Conservation (phyloP, 2,888 invertebrate genomes). For the Cataglyphis cursor region DNA sequence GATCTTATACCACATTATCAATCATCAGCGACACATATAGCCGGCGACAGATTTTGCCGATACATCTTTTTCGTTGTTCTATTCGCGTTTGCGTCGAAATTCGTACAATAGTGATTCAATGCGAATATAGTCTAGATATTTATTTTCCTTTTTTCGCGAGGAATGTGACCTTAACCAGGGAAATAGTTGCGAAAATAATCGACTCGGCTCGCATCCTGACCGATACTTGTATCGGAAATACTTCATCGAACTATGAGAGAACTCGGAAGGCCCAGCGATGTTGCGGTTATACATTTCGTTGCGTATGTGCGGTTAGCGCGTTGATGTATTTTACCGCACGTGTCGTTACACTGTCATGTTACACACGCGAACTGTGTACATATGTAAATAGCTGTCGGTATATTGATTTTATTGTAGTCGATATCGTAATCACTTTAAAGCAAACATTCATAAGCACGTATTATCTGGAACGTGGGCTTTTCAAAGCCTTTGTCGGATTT, state of each 20-base stretch:
- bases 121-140: background rate
- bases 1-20: background rate
- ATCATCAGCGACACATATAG: slow-evolving; percentile 51
- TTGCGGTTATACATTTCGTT: slow-evolving; percentile 39
- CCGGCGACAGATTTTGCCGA: slow-evolving; percentile 25
- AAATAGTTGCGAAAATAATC: slow-evolving; percentile 29
- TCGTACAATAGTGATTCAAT: slow-evolving; percentile 17
- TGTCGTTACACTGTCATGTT: slow-evolving; percentile 22
- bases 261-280: slow-evolving; percentile 6
- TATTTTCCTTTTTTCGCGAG: background rate
- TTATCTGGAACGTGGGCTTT: background rate
- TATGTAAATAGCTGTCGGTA: slow-evolving; percentile 35
- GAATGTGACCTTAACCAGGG: background rate
- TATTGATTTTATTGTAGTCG: slow-evolving; percentile 11
- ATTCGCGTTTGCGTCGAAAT: slow-evolving; percentile 21
- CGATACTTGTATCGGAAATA: slow-evolving; percentile 40
- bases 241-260: slow-evolving; percentile 30
- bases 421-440: background rate
- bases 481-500: background rate
- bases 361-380: slow-evolving; percentile 34
- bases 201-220: background rate
- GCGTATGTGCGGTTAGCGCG: slow-evolving; percentile 29
- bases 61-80: slow-evolving; percentile 18
- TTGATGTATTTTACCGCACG: slow-evolving; percentile 41
- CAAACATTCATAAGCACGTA: background rate